Evolutionary conservation across 2,888 invertebrate genomes (phyloP), one percentile per base, ranked within the genome.

Genomic region (Meloe dianella): DNA sequence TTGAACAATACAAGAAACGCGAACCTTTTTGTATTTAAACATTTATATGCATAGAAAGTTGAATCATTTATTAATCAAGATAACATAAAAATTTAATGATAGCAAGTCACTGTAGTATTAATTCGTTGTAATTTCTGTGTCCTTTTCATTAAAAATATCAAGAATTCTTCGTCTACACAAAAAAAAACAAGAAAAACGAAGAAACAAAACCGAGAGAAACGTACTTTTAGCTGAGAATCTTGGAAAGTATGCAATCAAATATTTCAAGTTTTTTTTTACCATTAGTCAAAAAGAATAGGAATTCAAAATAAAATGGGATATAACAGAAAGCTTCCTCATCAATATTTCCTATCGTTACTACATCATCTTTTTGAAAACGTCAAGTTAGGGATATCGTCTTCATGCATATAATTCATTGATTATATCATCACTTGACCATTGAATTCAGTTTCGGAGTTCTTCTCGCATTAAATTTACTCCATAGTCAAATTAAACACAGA

Each of bases 381-480:
- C 65, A 67, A 64, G 60, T 67, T 68, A 62, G 60, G 58, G 68
- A 64, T 63, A 65, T 64, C 60, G 60, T 63, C 68, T 22, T 56
- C 47, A 68, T 68, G 68, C 65, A 68, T 65, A 68, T 65, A 65
- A 32, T 65, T 68, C 68, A 68, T 68, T 68, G 65, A 65, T 65
- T 68, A 68, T 65, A 65, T 68, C 68, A 65, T 62, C 65, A 68
- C 62, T 65, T 68, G 68, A 68, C 65, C 68, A 65, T 32, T 64
- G 63, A 64, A 59, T 64, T 67, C 38, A 57, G 56, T 30, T 35
- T 22, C 61, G 58, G 8, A 58, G 56, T 38, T 57, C 62, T 64
- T 61, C 61, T 54, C 41, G 62, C 63, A 63, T 65, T 57, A 65
- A 68, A 65, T 68, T 68, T 60, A 35, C 57, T 65, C 57, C 60